phyloP scores from a whole-genome alignment of 2,888 invertebrate genomes.

The Rhingia rostrata region DNA sequence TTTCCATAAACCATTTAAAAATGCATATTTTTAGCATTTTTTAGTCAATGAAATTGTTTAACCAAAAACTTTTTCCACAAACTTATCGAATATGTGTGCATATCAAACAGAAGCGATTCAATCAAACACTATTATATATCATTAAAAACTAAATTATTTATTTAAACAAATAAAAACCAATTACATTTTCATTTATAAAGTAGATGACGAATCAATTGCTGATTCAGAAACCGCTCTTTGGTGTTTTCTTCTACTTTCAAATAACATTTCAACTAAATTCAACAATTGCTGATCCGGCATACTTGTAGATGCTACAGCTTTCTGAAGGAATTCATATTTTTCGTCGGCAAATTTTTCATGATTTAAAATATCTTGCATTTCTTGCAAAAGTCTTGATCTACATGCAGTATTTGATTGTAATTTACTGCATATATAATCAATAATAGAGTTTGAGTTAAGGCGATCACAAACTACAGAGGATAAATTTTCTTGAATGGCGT shows the following conservation, averaged over 20 bases:
- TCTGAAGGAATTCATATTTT: slow-evolving; percentile 77
- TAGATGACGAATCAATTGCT: slow-evolving; percentile 81
- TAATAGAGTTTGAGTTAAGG: slow-evolving; percentile 80
- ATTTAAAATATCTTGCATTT: slow-evolving; percentile 79
- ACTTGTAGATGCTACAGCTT: slow-evolving; percentile 76
- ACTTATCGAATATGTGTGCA: not conserved
- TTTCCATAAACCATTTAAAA: too few species aligned
- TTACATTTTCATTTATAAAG: slow-evolving; percentile 76
- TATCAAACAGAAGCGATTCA: not conserved
- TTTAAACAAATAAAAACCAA: slow-evolving; percentile 46
- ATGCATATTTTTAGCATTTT: too few species aligned
- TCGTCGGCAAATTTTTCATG: slow-evolving; percentile 78
- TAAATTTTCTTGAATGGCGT: slow-evolving; percentile 82
- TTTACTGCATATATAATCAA: slow-evolving; percentile 81
- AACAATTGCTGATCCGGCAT: slow-evolving; percentile 78
- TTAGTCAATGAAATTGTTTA: too few species aligned
- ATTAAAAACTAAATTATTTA: slow-evolving; percentile 56
- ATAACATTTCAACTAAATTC: slow-evolving; percentile 78
- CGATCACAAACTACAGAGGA: slow-evolving; percentile 82
- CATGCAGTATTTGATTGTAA: slow-evolving; percentile 80
- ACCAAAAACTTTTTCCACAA: too few species aligned
- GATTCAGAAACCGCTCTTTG: slow-evolving; percentile 80
- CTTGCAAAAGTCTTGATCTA: slow-evolving; percentile 78
- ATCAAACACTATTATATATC: not conserved
- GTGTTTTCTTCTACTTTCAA: slow-evolving; percentile 75